Evolutionary conservation across 2,113 vertebrate species (phyloP).

Genomic region (Nannospalax galili): DNA sequence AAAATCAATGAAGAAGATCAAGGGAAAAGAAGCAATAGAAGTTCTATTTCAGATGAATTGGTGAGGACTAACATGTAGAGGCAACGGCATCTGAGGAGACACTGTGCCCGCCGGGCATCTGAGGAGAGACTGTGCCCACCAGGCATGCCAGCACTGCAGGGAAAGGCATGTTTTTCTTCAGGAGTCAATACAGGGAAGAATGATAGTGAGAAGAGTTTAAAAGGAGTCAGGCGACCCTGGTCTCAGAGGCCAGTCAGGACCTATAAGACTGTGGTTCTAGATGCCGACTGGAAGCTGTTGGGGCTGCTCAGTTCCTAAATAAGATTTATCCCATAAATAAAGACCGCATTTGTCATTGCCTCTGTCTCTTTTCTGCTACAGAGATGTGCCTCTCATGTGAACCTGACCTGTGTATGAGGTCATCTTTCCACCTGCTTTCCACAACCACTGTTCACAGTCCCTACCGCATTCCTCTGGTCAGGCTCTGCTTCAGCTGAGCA

Average conservation of each 20-base stretch:
- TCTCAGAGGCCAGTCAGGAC: neutral
- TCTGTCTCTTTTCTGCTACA: neutral
- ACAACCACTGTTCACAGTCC: neutral
- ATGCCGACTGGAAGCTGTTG: neutral
- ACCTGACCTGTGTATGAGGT: neutral
- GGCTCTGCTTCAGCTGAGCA: no score
- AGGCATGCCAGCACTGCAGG: neutral
- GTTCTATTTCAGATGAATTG: neutral
- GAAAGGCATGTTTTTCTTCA: neutral
- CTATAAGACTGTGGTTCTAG: neutral
- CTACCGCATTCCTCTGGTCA: rapidly evolving
- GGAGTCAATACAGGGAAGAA: no score
- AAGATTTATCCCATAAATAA: neutral
- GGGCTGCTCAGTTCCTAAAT: neutral
- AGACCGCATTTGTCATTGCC: neutral
- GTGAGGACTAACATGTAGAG: neutral
- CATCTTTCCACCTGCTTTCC: neutral
- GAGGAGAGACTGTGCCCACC: neutral
- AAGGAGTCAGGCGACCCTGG: neutral
- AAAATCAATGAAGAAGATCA: neutral
- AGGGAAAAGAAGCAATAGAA: neutral
- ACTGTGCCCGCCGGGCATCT: no score
- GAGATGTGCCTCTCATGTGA: neutral
- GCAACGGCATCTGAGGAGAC: neutral
- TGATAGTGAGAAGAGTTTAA: neutral